phyloP scores from a whole-genome alignment of 2,797 vertebrate species.

The Neosilurus hyrtlii region DNA sequence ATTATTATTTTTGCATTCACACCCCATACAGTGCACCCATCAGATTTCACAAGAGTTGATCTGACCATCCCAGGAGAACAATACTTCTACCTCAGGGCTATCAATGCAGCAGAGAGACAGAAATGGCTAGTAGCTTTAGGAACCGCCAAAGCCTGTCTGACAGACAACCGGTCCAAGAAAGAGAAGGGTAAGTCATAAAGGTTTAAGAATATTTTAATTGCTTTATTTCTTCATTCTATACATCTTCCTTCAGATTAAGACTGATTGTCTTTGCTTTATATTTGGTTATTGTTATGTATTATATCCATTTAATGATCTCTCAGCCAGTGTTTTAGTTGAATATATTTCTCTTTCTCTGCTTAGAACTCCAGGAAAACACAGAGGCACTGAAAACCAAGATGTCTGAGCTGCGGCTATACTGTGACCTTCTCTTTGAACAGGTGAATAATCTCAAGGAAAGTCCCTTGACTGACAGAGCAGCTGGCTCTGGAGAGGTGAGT shows the following conservation, averaged over 20 bases:
- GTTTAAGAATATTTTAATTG: background rate
- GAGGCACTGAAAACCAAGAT: conserved; percentile 95
- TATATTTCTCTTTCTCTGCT: conserved; percentile 1
- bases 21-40: conserved; percentile 81
- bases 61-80: conserved; percentile 97
- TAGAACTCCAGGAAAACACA: conserved; percentile 95
- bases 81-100: conserved; percentile 95
- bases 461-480: conserved; percentile 61
- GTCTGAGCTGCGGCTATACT: conserved; percentile 96
- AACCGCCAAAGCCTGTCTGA: conserved; percentile 95
- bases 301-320: background rate
- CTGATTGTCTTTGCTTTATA: no score
- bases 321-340: background rate
- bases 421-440: conserved; percentile 97
- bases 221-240: background rate
- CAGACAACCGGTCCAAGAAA: conserved; percentile 92
- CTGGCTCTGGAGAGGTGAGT: conserved; percentile 64
- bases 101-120: conserved; percentile 93
- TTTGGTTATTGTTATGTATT: no score
- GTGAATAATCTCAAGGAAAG: conserved; percentile 90
- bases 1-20: conserved; percentile 58
- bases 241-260: background rate
- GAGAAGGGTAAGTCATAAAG: conserved; percentile 81
- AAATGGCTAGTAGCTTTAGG: conserved; percentile 97
- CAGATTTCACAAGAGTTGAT: conserved; percentile 92